phyloP scores from a whole-genome alignment of 2,113 vertebrate genomes.

The Zeus faber region DNA sequence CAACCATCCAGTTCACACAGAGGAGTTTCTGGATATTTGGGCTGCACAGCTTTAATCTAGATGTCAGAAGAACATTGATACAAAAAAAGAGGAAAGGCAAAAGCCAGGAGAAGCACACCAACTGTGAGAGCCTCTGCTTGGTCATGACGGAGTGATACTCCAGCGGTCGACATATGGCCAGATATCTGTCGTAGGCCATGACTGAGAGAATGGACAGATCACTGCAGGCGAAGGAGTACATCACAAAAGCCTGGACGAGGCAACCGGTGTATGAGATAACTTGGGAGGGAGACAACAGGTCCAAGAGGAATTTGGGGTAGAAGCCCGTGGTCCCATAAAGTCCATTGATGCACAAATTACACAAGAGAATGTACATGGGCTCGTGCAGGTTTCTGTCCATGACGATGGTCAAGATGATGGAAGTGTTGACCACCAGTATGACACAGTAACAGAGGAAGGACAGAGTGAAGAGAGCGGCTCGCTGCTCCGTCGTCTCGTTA shows the following conservation, averaged over 20 bases:
- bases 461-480: not conserved
- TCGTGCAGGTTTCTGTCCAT: slow-evolving; percentile 22
- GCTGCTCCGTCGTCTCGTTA: not conserved
- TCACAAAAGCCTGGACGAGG: slow-evolving; percentile 15
- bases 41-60: slow-evolving; percentile 6
- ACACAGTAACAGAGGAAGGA: not conserved
- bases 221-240: slow-evolving; percentile 4
- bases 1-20: slow-evolving; percentile 14
- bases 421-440: slow-evolving; percentile 6
- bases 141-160: slow-evolving; percentile 19
- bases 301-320: slow-evolving; percentile 17
- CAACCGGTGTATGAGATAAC: slow-evolving; percentile 16
- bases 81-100: slow-evolving; percentile 1
- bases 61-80: not conserved
- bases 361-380: slow-evolving; percentile 28
- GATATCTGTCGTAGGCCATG: slow-evolving; percentile 26
- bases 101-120: slow-evolving; percentile 7
- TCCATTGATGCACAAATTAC: slow-evolving; percentile 19
- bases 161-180: slow-evolving; percentile 26
- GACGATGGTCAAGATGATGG: slow-evolving; percentile 15
- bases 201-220: slow-evolving; percentile 16
- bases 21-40: slow-evolving; percentile 17
- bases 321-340: slow-evolving; percentile 26
- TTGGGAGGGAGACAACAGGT: slow-evolving; percentile 9
- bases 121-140: slow-evolving; percentile 1